Base-by-base conservation (phyloP, 2,888 invertebrate species). In the Laothoe populi region DNA sequence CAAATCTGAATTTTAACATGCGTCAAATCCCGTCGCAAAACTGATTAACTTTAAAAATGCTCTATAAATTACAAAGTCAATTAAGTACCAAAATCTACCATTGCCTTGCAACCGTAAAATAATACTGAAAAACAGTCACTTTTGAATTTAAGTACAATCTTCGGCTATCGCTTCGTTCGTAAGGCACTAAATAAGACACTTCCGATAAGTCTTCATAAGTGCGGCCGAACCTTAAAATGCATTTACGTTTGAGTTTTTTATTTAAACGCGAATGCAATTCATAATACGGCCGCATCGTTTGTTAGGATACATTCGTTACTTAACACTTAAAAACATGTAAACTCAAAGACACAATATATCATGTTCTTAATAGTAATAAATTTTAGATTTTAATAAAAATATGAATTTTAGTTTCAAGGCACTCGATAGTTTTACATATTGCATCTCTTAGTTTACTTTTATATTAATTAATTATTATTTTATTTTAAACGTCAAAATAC, bases 261-360 rank as follows among this genome's bases (percentile, higher is more conserved):
- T 65, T 67, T 49, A 60, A 59, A 61, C 65, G 38, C 40, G 21
- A 48, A 48, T 40, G 46, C 66, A 66, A 65, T 63, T 67, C 53
- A 53, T 35, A 35, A 53, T 53, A 35, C 53, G 53, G 35, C 84
- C 81, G 75, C 79, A 76, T 78, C 77, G 73, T 77, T 74, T 84
- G 86, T 88, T 87, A 88, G 82, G 81, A 83, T 84, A 86, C 84
- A 86, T 82, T 85, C 81, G 80, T 87, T 81, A 82, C 84, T 85
- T 84, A 84, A 77, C 73, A 84, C 78, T 81, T 78, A 49, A 48
- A 35, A 24, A 21, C 46, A 11, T 24, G 48, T 60, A 46, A 60
- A 60, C 48, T 49, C 16, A 49, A 48, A 66, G 48, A 40, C 48
- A 49, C 53, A 53, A 53, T 21, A 53, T 53, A 53, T 61, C 21